Evolutionary conservation across 2,888 invertebrate species (phyloP), one percentile per base, ranked within the genome.

Genomic region (Volucella bombylans): DNA sequence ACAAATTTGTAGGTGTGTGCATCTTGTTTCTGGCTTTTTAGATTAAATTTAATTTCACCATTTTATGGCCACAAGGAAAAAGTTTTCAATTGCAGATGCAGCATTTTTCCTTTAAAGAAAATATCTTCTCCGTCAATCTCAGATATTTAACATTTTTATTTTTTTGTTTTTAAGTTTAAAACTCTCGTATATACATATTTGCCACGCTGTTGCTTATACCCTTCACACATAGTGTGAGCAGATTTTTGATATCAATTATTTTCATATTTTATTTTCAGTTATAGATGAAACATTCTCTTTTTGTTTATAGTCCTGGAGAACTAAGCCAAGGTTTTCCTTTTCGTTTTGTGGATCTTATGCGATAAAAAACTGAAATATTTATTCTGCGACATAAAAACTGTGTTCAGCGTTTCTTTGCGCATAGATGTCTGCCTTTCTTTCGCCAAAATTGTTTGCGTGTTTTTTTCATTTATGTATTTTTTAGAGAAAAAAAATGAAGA

Each of bases 351-450:
- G 15, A 10, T 64, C 23, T 64, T 12, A 31, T 39, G n/a, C 38
- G 14, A 64, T 64, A 52, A 65, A 65, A 65, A 65, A 39, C 23
- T 52, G 52, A 39, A 52, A 31, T 62, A 62, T 62, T 62, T 62
- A 31, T 23, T 47, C 8, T 62, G 62, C 62, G 62, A 62, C 62
- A 62, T 23, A 45, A 47, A 31, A 62, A 31, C 38, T 61, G 18
- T 61, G 43, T 43, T 61, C 8, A 11, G 12, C 10, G 10, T 41
- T 43, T 45, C 8, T 45, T 10, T 31, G 62, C 23, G 62, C n/a
- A 12, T 47, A 12, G 10, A 31, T 45, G 14, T 31, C 14, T 61
- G 31, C 43, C 23, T n/a, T 67, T 54, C 8, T 12, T 31, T 65
- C 52, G n/a, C 18, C 12, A 4, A 50, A 50, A 67, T 31, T 52